These are phyloP conservation scores for Microhierax caerulescens DNA, from an alignment of 2,797 vertebrate genomes.

Conservation along the genomic window DNA sequence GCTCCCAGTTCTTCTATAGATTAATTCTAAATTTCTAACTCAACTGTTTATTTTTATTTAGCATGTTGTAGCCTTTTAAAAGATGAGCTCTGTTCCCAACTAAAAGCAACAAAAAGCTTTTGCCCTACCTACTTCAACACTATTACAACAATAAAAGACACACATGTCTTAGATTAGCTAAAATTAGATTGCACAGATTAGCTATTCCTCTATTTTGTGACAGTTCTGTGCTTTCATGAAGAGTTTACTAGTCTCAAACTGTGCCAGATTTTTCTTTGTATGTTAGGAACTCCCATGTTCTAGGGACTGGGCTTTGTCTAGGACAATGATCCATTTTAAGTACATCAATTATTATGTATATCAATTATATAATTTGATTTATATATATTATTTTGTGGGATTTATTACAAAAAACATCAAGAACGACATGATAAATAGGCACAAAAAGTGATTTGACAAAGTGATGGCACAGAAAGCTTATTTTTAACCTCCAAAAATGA, in stretches of 20 bases:
- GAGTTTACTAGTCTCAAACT: not conserved
- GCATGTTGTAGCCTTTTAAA: not conserved
- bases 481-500: not conserved
- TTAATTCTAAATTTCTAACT: not conserved
- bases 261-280: not conserved
- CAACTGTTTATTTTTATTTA: not conserved
- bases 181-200: not conserved
- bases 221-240: not conserved
- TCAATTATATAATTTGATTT: not conserved
- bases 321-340: not conserved
- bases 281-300: not conserved
- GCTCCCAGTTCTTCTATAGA: not conserved
- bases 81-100: not conserved
- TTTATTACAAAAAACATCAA: not conserved
- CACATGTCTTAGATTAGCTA: not conserved
- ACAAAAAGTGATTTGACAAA: not conserved
- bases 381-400: not conserved
- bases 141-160: not conserved
- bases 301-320: not conserved
- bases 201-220: not conserved
- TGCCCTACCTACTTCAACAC: not conserved
- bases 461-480: not conserved
- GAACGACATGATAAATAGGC: not conserved
- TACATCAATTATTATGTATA: not conserved
- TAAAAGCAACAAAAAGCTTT: rapidly evolving